phyloP scores from a whole-genome alignment of 2,888 invertebrate species.

The Eupsilia transversa region DNA sequence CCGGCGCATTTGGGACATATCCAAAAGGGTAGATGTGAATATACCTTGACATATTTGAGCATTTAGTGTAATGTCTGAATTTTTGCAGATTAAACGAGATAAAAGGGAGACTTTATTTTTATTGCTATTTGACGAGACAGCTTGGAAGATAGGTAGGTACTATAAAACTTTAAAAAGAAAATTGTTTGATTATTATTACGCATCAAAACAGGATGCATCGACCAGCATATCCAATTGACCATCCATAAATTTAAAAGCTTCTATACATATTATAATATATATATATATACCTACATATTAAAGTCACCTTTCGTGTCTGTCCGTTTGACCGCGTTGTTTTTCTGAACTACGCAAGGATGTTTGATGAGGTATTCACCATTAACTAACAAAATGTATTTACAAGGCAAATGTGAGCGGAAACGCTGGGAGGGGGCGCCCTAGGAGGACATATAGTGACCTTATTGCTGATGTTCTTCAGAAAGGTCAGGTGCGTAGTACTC shows the following conservation, averaged over 20 bases:
- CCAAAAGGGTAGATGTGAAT: constrained; percentile 57
- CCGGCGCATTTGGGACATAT: constrained; percentile 59
- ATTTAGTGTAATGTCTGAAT: constrained; percentile 11
- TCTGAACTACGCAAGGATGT: neutral
- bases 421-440: too few species aligned
- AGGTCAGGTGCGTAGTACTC: too few species aligned
- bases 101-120: constrained; percentile 28
- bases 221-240: neutral
- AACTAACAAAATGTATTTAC: too few species aligned
- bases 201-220: neutral
- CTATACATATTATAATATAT: neutral
- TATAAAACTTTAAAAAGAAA: neutral
- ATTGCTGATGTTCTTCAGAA: too few species aligned
- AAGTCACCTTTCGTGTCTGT: neutral
- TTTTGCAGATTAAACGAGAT: constrained; percentile 22
- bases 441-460: too few species aligned
- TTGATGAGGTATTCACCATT: neutral
- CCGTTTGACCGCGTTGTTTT: neutral
- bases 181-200: neutral
- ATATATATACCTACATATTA: neutral
- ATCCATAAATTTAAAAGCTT: neutral
- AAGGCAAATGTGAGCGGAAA: too few species aligned
- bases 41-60: constrained; percentile 62
- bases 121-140: neutral
- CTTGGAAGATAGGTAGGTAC: neutral